Base-by-base conservation (phyloP, 2,797 vertebrate genomes). In the Micromesistius poutassou region DNA sequence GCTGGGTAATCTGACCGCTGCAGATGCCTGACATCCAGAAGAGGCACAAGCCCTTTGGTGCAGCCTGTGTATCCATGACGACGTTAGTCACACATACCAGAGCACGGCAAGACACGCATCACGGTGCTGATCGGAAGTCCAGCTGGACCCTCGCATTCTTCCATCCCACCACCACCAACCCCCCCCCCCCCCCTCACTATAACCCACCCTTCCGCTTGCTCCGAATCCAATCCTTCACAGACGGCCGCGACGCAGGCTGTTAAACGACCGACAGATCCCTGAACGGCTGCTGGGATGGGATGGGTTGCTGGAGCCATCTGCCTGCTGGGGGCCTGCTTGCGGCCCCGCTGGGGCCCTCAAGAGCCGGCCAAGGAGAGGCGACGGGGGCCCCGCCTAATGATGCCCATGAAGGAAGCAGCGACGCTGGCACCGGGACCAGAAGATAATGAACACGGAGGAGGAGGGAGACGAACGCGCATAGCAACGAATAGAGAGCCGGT, bases 71-170 rank as follows among this genome's bases (percentile, higher is more conserved):
- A 80, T 83, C 81, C 81, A 76, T 81, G 77, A 87, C 83, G 80
- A 80, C 72, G 84, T 93, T 93, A 92, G 93, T 94, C 92, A 92
- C 91, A 93, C 93, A 93, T 93, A 87, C 87, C 90, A 80, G 81
- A 83, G 84, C 79, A 85, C 81, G 75, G 82, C 9, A 19, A 76
- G 87, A 89, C 40, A 87, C 88, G 92, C 87, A 89, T 89, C 81
- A 85, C 46, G 40, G 46, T 22, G 16, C 46, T 55, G 46, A 55
- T 55, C 40, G 46, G 46, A 55, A 19, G 46, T 22, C 92, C 92
- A 93, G 90, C 88, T 92, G 91, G 91, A 91, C 74, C 74, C 70
- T 5, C 25, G 72, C 81, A 82, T 71, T 79, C 83, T 55, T 7
- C 19, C 46, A 13, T 16, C 46, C 19, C 46, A 19, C 0, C 46